Conservation (phyloP, 2,888 invertebrate species). For the Halictus ligatus region DNA sequence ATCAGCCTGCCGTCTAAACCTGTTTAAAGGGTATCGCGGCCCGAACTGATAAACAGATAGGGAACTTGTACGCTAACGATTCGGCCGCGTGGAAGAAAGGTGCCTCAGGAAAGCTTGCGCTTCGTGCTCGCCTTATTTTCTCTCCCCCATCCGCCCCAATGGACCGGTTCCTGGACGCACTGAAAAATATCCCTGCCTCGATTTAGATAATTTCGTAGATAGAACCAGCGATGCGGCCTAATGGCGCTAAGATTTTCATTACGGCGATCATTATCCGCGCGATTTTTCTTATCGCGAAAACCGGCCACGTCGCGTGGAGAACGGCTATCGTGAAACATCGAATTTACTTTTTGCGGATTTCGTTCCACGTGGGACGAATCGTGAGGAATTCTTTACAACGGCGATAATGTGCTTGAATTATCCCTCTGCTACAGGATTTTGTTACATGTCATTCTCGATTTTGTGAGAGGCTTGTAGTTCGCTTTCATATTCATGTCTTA, state of each 20-base stretch:
- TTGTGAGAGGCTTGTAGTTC: background rate
- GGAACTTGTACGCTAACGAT: slow-evolving; percentile 43
- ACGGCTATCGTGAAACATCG: background rate
- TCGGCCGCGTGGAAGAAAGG: background rate
- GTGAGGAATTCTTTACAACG: background rate
- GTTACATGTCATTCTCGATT: background rate
- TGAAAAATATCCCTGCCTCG: background rate
- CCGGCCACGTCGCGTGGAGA: background rate
- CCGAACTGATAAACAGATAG: slow-evolving; percentile 64
- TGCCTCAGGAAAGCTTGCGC: slow-evolving; percentile 4
- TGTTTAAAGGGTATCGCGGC: slow-evolving; percentile 60
- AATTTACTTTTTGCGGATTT: background rate
- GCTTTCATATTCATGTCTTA: too few relatives aligned
- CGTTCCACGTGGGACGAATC: background rate
- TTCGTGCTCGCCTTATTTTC: background rate
- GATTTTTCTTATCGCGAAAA: background rate
- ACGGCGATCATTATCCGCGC: background rate
- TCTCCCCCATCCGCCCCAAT: background rate
- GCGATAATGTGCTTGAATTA: background rate
- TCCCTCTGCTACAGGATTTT: background rate
- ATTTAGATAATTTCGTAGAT: slow-evolving; percentile 12
- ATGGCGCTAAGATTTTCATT: slow-evolving; percentile 6
- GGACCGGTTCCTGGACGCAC: background rate
- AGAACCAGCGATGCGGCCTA: background rate
- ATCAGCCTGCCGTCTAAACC: slow-evolving; percentile 62